Base-by-base conservation (phyloP, 2,888 invertebrate genomes). In the Calameuta filiformis region DNA sequence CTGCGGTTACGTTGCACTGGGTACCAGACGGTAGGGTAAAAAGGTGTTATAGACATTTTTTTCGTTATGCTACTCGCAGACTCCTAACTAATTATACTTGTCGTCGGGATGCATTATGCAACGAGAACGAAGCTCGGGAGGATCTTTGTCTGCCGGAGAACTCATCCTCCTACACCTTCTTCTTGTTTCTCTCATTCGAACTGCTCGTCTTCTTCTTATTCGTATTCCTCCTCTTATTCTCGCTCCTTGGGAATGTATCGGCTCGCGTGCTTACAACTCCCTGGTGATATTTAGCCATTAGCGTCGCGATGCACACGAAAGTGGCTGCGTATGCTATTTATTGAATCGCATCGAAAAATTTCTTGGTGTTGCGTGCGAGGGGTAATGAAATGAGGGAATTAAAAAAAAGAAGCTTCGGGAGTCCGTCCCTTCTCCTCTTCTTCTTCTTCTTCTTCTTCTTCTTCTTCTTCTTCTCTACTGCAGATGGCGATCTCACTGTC, bases 351-450 rank as follows among this genome's bases (percentile, higher is more conserved):
- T 35, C 34, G 75, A 77, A 15, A 75, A 81, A 81, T 81, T 79
- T 85, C 11, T 35, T 68, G 80, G 84, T 85, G 83, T 85, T 79
- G 76, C 75, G 76, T 56, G 56, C 23, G 15, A 56, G 15, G 56
- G 56, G 23, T 6, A 56, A 56, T 56, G 56, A 56, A 23, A 23
- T 23, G 56, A 56, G 23, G 23, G 56, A 23, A 23, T 23, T 6
- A 9, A 23, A 56, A 56, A 6, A 23, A 15, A 0, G 15, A 40
- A 9, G 2, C 56, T 56, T 56, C 56, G 56, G 2, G 9, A 56
- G 56, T 9, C 23, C 9, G 56, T 23, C 56, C 56, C 15, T 11
- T 3, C 33, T 33, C 3, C 33, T 33, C 33, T 2, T 33, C 33
- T 35, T 35, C 37, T 35, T 35, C 12, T 3, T 35, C 35, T 35